Evolutionary conservation across 1,140 invertebrate species (phyloP).

Genomic region (Ridgeia piscesae): DNA sequence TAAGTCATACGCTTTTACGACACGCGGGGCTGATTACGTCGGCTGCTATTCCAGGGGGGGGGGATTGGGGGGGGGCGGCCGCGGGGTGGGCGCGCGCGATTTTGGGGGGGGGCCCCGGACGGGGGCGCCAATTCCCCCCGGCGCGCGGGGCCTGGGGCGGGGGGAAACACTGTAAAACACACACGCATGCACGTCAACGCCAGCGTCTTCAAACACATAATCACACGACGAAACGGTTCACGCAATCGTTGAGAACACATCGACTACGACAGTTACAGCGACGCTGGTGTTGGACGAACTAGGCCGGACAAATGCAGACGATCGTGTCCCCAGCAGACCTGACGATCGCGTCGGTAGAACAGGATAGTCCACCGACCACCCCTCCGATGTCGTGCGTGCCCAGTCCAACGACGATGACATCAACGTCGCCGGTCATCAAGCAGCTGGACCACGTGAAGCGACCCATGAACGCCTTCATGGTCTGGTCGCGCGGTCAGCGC

Average conservation of each 20-base stretch:
- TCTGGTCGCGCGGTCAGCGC: conserved; percentile 96
- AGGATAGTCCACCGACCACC: neutral
- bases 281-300: neutral
- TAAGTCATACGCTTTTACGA: conserved; percentile 1
- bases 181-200: neutral
- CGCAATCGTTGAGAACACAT: neutral
- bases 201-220: neutral
- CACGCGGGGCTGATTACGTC: neutral
- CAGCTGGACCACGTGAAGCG: conserved; percentile 78
- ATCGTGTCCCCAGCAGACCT: neutral
- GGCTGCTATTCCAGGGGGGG: no score
- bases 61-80: neutral
- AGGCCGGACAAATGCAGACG: neutral
- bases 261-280: neutral
- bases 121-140: neutral
- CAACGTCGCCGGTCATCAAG: neutral
- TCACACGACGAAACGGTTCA: neutral
- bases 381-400: neutral
- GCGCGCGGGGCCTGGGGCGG: no score
- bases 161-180: neutral
- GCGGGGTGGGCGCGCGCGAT: neutral
- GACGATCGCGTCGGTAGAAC: neutral
- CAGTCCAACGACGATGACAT: neutral
- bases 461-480: conserved; percentile 99
- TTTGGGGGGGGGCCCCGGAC: neutral